Conservation (phyloP, 2,888 invertebrate species). For the Oligia fasciuncula region DNA sequence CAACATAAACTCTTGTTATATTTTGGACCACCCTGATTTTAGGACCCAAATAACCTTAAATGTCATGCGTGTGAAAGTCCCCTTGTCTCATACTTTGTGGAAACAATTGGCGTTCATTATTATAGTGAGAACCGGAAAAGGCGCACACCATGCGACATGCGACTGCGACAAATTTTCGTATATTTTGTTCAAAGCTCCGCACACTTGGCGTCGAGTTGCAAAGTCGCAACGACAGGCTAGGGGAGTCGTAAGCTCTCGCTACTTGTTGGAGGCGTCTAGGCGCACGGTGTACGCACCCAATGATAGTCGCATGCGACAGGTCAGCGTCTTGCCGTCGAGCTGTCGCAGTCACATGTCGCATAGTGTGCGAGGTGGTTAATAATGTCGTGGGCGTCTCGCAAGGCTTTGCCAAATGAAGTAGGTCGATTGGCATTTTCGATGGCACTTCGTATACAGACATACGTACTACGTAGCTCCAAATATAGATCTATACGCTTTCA, state of each 20-base stretch:
- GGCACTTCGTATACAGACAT: slow-evolving; percentile 31
- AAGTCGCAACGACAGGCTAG: neutral
- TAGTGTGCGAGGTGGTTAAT: neutral
- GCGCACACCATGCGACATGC: neutral
- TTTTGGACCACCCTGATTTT: slow-evolving; percentile 25
- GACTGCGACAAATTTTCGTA: neutral
- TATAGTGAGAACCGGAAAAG: slow-evolving; percentile 21
- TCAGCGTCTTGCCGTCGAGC: neutral
- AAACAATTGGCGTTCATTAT: slow-evolving; percentile 36
- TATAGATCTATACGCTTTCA: slow-evolving; percentile 57
- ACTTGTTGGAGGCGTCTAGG: neutral
- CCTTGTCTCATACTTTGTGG: slow-evolving; percentile 34
- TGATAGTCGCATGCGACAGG: neutral
- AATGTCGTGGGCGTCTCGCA: slow-evolving; percentile 49
- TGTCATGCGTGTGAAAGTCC: slow-evolving; percentile 38
- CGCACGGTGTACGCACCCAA: neutral
- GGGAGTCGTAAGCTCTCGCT: neutral
- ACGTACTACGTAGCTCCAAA: slow-evolving; percentile 37
- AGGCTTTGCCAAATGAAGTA: slow-evolving; percentile 54
- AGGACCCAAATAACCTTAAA: slow-evolving; percentile 19
- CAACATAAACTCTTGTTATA: neutral
- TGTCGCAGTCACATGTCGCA: neutral
- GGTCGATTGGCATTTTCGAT: slow-evolving; percentile 63
- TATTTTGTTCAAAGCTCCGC: neutral
- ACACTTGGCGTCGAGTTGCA: neutral